Base-by-base conservation (phyloP, 2,797 vertebrate species). In the Bradypus variegatus region DNA sequence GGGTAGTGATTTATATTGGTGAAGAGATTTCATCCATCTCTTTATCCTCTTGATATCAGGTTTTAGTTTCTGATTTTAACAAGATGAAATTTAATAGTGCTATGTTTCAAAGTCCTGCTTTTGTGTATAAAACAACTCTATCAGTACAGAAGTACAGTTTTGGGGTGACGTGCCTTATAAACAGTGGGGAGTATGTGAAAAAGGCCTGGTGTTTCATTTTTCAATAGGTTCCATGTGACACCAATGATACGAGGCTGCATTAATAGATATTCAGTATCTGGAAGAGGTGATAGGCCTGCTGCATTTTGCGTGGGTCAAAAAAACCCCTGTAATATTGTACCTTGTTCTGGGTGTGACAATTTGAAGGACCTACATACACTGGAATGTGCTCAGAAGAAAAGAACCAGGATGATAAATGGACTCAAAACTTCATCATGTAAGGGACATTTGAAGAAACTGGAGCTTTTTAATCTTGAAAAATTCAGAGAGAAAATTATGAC, bases 401-500 rank as follows among this genome's bases (percentile, higher is more conserved):
- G 18, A 65, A 78, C 31, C 12, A 73, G 48, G 55, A 60, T 58
- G 19, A 64, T 62, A 19, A 94, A 81, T 29, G 31, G 14, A 67
- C 38, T 91, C 60, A 41, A 93, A 85, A 53, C 48, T 27, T 93
- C 67, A 67, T 13, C 5, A 73, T 84, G n/a, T 36, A 18, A 36
- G 19, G 33, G 89, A 87, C n/a, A 94, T 65, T 92, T 92, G 75
- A 92, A 82, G 31, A 19, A 88, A 73, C 21, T 78, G 31, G 65
- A 77, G 16, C 38, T 93, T 19, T 84, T 94, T 88, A 86, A 76
- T 78, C 23, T 82, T 12, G 75, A 93, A 36, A 83, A 93, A 88
- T 21, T 81, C 60, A 79, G 58, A 91, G 33, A 87, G n/a, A 48
- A 92, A 86, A 80, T 53, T 58, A 78, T 78, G 27, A 82, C 69